phyloP scores from a whole-genome alignment of 1,140 invertebrate genomes.

The Bombus haemorrhoidalis region DNA sequence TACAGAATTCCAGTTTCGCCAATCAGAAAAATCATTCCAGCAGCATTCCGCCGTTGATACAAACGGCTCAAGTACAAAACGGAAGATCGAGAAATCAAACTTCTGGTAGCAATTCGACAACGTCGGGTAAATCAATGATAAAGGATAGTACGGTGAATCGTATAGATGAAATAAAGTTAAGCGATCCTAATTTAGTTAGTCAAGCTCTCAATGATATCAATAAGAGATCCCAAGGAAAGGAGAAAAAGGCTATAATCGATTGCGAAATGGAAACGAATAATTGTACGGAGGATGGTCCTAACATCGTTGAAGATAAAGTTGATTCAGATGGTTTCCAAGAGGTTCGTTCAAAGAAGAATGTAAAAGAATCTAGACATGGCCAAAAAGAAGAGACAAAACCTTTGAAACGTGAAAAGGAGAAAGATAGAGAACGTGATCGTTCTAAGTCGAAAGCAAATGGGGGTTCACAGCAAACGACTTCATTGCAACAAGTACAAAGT shows the following conservation, averaged over 20 bases:
- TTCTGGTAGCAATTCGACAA: constrained; percentile 61
- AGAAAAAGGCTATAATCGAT: constrained; percentile 72
- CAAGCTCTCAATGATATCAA: constrained; percentile 84
- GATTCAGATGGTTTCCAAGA: constrained; percentile 93
- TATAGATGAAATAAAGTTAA: constrained; percentile 84
- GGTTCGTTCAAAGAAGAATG: constrained; percentile 91
- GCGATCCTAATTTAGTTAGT: constrained; percentile 84
- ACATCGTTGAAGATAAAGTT: constrained; percentile 75
- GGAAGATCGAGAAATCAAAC: constrained; percentile 75
- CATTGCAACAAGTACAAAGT: constrained; percentile 78
- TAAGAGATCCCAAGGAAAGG: constrained; percentile 81
- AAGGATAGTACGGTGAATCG: constrained; percentile 83
- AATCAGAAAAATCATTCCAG: constrained; percentile 74
- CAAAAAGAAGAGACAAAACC: constrained; percentile 83
- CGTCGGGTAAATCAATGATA: constrained; percentile 62
- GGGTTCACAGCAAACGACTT: constrained; percentile 72
- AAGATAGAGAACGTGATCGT: constrained; percentile 78
- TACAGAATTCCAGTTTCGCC: constrained; percentile 71
- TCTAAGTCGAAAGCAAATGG: constrained; percentile 79
- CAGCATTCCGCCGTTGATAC: constrained; percentile 69
- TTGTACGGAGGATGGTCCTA: constrained; percentile 76
- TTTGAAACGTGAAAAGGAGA: constrained; percentile 78
- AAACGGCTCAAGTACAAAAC: constrained; percentile 73
- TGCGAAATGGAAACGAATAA: constrained; percentile 82
- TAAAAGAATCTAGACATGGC: constrained; percentile 84